These are phyloP conservation scores for Bujurquina vittata DNA, from an alignment of 2,113 vertebrate genomes.

Conservation along the genomic window DNA sequence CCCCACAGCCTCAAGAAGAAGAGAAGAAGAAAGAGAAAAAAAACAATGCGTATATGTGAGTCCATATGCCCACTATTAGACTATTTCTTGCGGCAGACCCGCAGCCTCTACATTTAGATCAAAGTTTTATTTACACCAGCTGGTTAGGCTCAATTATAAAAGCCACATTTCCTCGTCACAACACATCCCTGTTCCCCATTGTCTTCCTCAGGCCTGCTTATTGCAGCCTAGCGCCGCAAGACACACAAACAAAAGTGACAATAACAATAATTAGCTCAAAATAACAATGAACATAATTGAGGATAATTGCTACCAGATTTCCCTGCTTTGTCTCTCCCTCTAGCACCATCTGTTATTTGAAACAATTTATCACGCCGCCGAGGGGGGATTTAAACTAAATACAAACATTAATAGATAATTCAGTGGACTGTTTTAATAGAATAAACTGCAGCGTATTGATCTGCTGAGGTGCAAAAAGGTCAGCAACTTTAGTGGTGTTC, in stretches of 20 bases:
- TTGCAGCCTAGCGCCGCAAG: conserved; percentile 54
- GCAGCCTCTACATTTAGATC: conserved; percentile 31
- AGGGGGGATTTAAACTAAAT: conserved; percentile 41
- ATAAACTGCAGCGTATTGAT: conserved; percentile 55
- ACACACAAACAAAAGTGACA: conserved; percentile 74
- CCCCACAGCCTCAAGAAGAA: not conserved
- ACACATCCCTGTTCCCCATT: conserved; percentile 51
- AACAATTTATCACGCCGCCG: conserved; percentile 53
- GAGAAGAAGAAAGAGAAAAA: not conserved
- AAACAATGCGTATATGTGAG: too few relatives aligned
- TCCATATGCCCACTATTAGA: conserved; percentile 2
- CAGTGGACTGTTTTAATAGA: conserved; percentile 29
- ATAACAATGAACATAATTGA: conserved; percentile 78
- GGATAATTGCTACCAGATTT: conserved; percentile 74
- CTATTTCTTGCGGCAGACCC: not conserved
- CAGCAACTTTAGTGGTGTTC: conserved; percentile 57
- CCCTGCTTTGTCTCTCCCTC: conserved; percentile 55
- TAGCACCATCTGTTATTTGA: conserved; percentile 71
- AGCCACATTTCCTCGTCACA: conserved; percentile 56
- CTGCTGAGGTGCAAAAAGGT: conserved; percentile 57
- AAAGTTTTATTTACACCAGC: conserved; percentile 56
- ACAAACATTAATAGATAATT: conserved; percentile 65
- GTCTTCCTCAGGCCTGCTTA: conserved; percentile 33
- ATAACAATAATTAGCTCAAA: conserved; percentile 80
- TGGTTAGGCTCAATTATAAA: conserved; percentile 49